Base-by-base conservation (phyloP, 2,888 invertebrate species). In the Drosophila gaucha region DNA sequence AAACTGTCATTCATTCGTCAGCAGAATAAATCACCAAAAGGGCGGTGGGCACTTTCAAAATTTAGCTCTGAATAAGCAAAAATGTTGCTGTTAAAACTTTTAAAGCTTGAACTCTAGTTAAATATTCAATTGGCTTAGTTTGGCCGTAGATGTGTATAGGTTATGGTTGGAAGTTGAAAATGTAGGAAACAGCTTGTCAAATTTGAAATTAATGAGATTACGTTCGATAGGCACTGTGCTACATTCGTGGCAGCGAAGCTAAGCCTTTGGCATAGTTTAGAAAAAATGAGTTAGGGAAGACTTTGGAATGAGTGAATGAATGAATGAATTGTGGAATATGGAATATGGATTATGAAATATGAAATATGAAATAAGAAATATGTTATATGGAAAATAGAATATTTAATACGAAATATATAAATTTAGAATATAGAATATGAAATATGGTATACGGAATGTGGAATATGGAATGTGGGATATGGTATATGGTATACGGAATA, bases 21-120 rank as follows among this genome's bases (percentile, higher is more conserved):
- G 47, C 64, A 54, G 50, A 46, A 55, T 57, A 55, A 67, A 78
- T 74, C 67, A 67, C 30, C 24, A 12, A 26, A 47, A 20, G 26
- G 14, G 12, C 14, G 26, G 12, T 5, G 24, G 14, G 5, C 30
- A 50, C 44, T 70, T 70, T 50, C 47, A 58, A 54, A 47, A 55
- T 66, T 30, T 38, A 24, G 20, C 31, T 33, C 35, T 26, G 26
- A 2, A 9, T 12, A 26, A 26, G 44, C 36, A n/a, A 2, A 26
- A 51, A 22, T n/a, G 20, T 56, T 36, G 20, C 14, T 22, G 18
- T 18, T 12, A 33, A 54, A 58, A 51, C 31, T 51, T 55, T 63
- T 14, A n/a, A 36, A 26, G 18, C 39, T 10, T 0, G 8, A 8
- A 38, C 16, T 39, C 16, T 10, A 35, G 26, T 44, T 33, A n/a